phyloP scores from a whole-genome alignment of 2,888 invertebrate species.

The Coelopa pilipes region DNA sequence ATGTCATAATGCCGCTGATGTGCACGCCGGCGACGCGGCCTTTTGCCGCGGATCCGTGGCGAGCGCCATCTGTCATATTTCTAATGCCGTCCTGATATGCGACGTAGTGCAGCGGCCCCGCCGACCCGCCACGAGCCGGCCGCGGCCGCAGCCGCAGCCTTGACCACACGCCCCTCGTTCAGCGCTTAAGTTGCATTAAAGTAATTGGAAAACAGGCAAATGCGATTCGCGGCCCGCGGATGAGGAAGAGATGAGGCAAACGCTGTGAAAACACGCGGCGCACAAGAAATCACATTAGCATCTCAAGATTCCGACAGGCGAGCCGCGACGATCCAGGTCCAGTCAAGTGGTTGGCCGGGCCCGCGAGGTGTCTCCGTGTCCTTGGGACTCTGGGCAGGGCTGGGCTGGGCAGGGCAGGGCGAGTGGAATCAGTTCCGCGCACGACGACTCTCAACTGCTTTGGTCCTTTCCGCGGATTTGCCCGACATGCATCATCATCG shows the following conservation, averaged over 20 bases:
- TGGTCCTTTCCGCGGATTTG: constrained; percentile 24
- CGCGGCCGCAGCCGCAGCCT: not conserved
- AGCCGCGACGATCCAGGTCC: no score
- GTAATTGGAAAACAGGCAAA: constrained; percentile 17
- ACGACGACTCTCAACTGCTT: not conserved
- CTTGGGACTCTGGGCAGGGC: no score
- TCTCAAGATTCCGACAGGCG: no score
- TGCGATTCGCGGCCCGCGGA: constrained; percentile 3
- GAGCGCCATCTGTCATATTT: constrained; percentile 35
- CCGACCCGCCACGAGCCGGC: not conserved
- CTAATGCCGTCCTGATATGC: constrained; percentile 17
- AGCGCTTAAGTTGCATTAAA: constrained; percentile 5
- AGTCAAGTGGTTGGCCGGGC: no score
- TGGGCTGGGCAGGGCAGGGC: no score
- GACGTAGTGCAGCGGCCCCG: not conserved
- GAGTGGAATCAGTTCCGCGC: no score
- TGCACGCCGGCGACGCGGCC: constrained; percentile 1
- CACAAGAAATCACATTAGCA: no score
- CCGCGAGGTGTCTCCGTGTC: no score
- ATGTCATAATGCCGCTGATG: constrained; percentile 24
- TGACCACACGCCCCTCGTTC: constrained; percentile 4
- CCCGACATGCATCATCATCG: constrained; percentile 29
- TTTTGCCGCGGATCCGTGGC: constrained; percentile 3
- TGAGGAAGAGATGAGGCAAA: no score
- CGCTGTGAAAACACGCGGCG: no score